Conservation (phyloP, 2,797 vertebrate species). For the Eulemur albifrons region DNA sequence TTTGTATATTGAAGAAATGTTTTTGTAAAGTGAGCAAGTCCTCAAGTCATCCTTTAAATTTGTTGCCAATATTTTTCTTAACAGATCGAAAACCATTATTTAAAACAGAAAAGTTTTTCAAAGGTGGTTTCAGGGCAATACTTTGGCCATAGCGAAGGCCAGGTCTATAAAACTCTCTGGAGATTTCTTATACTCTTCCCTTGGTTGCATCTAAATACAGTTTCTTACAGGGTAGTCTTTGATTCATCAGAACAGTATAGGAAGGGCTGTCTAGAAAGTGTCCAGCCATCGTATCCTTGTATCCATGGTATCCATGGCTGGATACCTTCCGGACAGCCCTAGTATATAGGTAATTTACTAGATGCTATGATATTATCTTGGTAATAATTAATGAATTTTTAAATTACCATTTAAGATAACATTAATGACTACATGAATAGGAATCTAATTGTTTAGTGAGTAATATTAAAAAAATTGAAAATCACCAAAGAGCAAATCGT, state of each 20-base stretch:
- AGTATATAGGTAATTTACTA: background rate
- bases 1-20: constrained; percentile 4
- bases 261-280: no score
- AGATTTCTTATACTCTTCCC: background rate
- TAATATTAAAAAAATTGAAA: constrained; percentile 2
- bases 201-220: background rate
- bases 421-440: background rate
- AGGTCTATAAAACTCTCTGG: background rate
- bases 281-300: no score
- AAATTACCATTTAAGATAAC: background rate
- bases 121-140: background rate
- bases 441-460: background rate
- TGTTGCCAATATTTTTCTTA: constrained; percentile 17
- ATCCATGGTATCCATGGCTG: no score
- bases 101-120: background rate
- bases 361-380: background rate
- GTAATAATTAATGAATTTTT: background rate
- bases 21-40: constrained; percentile 6
- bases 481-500: background rate
- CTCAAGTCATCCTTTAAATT: constrained; percentile 5
- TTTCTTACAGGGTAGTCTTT: background rate
- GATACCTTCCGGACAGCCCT: no score
- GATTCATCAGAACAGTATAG: background rate
- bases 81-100: background rate
- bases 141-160: background rate